These are phyloP conservation scores for Patiria miniata DNA, from an alignment of 35 echinoderm and acorn worm species.

Conservation along the genomic window DNA sequence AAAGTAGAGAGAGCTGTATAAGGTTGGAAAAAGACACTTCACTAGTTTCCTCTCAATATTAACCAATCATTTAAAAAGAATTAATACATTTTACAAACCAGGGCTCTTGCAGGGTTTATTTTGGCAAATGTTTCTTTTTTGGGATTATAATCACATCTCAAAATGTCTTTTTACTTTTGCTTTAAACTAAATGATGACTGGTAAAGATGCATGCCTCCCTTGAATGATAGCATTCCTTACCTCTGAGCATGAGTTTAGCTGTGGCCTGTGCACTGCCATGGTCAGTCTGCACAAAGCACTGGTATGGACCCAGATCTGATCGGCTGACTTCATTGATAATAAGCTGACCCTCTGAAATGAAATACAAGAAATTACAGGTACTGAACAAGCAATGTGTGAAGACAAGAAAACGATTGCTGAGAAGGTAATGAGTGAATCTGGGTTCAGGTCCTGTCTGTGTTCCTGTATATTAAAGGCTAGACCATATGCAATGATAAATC, in stretches of 20 bases:
- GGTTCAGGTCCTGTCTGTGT: no score
- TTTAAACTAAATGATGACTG: no score
- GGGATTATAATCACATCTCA: no score
- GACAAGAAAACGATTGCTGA: neutral
- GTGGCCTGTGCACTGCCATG: slow-evolving; percentile 67
- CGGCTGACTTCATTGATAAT: slow-evolving; percentile 53
- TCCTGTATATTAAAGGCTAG: neutral
- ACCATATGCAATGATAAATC: no score
- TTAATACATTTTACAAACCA: no score
- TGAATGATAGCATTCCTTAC: slow-evolving; percentile 39
- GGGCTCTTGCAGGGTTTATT: no score
- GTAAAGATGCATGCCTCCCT: neutral
- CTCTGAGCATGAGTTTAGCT: slow-evolving; percentile 70
- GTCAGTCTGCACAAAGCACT: slow-evolving; percentile 70
- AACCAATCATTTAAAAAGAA: no score
- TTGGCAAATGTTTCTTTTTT: no score
- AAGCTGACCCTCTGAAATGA: slow-evolving; percentile 42
- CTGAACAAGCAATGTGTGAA: neutral
- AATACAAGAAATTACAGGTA: neutral
- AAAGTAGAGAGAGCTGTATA: no score
- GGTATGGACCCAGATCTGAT: slow-evolving; percentile 83
- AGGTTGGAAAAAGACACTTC: no score
- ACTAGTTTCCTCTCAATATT: no score
- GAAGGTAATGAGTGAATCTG: neutral
- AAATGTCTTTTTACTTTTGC: no score